Base-by-base conservation (phyloP, 2,888 invertebrate species). In the Rhorus exstirpatorius region DNA sequence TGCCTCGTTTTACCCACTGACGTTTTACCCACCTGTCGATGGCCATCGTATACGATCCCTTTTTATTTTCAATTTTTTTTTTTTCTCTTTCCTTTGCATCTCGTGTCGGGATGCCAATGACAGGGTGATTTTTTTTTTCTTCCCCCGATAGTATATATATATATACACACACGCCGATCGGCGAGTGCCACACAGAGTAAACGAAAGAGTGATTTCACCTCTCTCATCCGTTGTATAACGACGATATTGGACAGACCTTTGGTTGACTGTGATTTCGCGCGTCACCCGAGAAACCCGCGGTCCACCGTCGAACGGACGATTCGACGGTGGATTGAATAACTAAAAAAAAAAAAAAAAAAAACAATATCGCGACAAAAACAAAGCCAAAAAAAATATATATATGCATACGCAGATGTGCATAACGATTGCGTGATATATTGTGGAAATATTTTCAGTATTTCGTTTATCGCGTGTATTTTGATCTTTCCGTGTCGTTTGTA, bases 251-350 rank as follows among this genome's bases (percentile, higher is more conserved):
- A 81, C 78, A 67, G 68, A 44, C 61, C 60, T 60, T 61, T 63
- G 61, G 61, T 60, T 63, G 61, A 72, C 78, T 68, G 60, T 81
- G 81, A 78, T 81, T 75, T 75, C 51, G 67, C 68, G 61, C 72
- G 68, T 74, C 81, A 78, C 44, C 74, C 81, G 78, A 78, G 19
- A 55, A 38, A 35, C 67, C 35, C 26, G 26, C 17, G 19, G 31
- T 51, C 17, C 60, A 53, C 44, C 19, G 77, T 67, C 60, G 17
- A 74, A 78, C 61, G 49, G 70, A 71, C 76, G 55, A 75, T 71
- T 76, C 70, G 76, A 41, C 78, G 81, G 78, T 74, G 68, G 68
- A 72, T n/a, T n/a, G n/a, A n/a, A n/a, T n/a, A n/a, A n/a, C 74
- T 55, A 58, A 77, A 67, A 21, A 60, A 67, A 71, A 70, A 53